Evolutionary conservation across 1,140 invertebrate species (phyloP), one percentile per base, ranked within the genome.

Genomic region (Drosophila orosa): DNA sequence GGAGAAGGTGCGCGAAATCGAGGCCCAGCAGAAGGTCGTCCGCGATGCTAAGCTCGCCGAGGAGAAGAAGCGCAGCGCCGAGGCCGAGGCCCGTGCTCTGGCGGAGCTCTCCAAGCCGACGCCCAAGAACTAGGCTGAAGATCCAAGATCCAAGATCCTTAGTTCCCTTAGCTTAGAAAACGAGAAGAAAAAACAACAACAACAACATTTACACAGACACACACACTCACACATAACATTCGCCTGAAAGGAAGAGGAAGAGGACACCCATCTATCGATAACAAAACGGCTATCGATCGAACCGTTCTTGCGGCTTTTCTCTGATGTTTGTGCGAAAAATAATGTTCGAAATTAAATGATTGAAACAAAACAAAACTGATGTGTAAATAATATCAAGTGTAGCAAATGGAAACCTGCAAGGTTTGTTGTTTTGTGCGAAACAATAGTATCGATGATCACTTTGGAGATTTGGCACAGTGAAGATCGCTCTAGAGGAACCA

Each of bases 21-120:
- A 96, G 82, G 92, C 93, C 5, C 94, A 94, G 83, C 93, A 95
- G 81, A 95, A 95, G 91, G 93, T 92, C 3, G 93, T 94, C 29
- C 93, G 94, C 62, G 95, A 96, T 91, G 95, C 93, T 5, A 95
- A 95, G 92, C 72, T 95, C 35, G 95, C 94, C 19, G 93, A 93
- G 74, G 95, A 96, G 79, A 96, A 95, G 92, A 95, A 93, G 61
- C 68, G 90, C 0, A 92, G 92, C 42, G 67, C 91, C 2, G 93
- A 93, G 25, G 94, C 87, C 17, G 91, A 92, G 59, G 73, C 54
- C 39, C 68, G 69, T 33, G 91, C 91, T 13, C 42, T 92, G 68
- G 91, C 67, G 3, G 86, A 82, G 55, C 66, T 92, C 1, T 91
- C 90, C 24, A 69, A 73, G 59, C 90, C 90, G 48, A 52, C 37